These are phyloP conservation scores for Vireo griseus DNA, from an alignment of 2,797 vertebrate species.

Conservation along the genomic window DNA sequence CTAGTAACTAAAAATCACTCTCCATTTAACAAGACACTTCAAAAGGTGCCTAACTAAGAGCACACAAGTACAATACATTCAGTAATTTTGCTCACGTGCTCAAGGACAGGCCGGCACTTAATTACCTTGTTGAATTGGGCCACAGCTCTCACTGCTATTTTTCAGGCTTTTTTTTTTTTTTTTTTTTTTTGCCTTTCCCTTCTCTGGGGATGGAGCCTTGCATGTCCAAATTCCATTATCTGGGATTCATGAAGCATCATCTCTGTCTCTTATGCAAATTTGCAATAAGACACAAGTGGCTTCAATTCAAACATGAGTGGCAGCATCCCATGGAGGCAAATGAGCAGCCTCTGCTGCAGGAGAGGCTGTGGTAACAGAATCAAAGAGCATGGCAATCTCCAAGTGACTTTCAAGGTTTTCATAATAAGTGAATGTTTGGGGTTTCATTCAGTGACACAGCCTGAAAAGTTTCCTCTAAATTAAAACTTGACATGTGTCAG, in stretches of 20 bases:
- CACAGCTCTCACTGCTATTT: slow-evolving; percentile 15
- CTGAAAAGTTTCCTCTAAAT: slow-evolving; percentile 39
- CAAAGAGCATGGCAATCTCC: slow-evolving; percentile 27
- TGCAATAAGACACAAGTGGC: slow-evolving; percentile 57
- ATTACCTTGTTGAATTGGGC: slow-evolving; percentile 40
- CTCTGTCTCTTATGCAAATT: slow-evolving; percentile 63
- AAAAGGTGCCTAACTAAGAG: slow-evolving; percentile 6
- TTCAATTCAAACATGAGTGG: slow-evolving; percentile 52
- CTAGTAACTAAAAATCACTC: background rate
- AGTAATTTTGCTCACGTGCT: slow-evolving; percentile 38
- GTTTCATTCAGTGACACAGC: slow-evolving; percentile 2
- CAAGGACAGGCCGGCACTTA: background rate
- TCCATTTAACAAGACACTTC: slow-evolving; percentile 4
- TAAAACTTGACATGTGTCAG: slow-evolving; percentile 40
- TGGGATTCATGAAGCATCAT: slow-evolving; percentile 59
- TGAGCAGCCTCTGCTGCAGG: background rate
- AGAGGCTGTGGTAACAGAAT: slow-evolving; percentile 10
- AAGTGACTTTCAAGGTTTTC: slow-evolving; percentile 47
- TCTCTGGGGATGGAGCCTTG: slow-evolving; percentile 30
- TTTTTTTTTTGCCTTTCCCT: background rate
- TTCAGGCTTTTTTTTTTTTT: background rate
- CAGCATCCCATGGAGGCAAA: slow-evolving; percentile 42
- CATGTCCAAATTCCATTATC: slow-evolving; percentile 58
- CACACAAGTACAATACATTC: background rate
- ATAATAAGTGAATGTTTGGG: slow-evolving; percentile 11